Conservation (phyloP, 64 coral and sea anemone genomes). For the Pocillopora damicornis region DNA sequence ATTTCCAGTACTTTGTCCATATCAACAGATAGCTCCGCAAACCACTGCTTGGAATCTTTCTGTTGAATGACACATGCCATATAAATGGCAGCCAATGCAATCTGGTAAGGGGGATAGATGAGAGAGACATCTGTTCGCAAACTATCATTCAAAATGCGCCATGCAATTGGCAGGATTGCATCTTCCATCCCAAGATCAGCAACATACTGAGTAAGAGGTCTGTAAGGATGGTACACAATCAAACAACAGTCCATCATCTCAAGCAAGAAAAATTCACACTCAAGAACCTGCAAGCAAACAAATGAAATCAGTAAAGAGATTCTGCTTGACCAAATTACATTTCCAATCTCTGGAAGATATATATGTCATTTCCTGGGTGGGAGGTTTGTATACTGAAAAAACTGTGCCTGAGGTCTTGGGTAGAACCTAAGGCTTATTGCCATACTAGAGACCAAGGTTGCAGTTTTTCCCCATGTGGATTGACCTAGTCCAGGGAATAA, state of each 20-base stretch:
- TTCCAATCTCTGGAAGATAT: background rate
- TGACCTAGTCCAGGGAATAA: too few species aligned
- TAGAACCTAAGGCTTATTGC: too few species aligned
- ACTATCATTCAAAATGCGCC: constrained; percentile 98
- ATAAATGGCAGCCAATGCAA: constrained; percentile 93
- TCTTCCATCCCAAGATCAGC: constrained; percentile 85
- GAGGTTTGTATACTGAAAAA: background rate
- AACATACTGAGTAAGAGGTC: constrained; percentile 93
- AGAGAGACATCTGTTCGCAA: constrained; percentile 89
- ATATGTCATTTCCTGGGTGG: background rate
- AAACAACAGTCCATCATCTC: constrained; percentile 99
- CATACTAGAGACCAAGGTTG: too few species aligned
- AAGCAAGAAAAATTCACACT: constrained; percentile 96
- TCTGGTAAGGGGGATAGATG: constrained; percentile 88
- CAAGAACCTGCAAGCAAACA: constrained; percentile 68
- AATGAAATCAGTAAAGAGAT: background rate
- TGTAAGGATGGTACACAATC: constrained; percentile 92
- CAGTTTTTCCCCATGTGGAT: too few species aligned
- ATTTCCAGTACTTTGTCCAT: constrained; percentile 98
- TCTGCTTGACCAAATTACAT: background rate
- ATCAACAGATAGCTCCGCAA: constrained; percentile 94
- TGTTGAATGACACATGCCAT: constrained; percentile 99
- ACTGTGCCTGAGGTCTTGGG: too few species aligned
- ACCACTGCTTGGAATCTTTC: constrained; percentile 88
- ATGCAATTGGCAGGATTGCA: constrained; percentile 83